phyloP scores from a whole-genome alignment of 2,113 vertebrate genomes.

The Phycodurus eques region DNA sequence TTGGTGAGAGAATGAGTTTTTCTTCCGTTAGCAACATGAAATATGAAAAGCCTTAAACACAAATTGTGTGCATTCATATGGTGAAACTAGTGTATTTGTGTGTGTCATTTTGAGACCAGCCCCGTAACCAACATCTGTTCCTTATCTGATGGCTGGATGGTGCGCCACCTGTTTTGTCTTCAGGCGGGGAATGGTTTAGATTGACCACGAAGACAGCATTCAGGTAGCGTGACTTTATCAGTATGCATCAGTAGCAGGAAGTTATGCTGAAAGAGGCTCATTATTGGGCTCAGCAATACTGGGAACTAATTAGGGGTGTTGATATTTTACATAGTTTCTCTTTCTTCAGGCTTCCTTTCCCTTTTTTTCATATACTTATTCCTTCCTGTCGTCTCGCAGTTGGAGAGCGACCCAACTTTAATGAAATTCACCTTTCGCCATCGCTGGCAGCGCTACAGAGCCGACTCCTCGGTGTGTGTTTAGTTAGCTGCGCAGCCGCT shows the following conservation, averaged over 20 bases:
- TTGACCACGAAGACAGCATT: constrained; percentile 63
- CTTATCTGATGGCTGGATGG: constrained; percentile 58
- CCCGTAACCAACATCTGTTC: constrained; percentile 52
- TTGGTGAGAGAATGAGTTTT: neutral
- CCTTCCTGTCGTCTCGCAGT: constrained; percentile 7
- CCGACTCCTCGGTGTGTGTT: constrained; percentile 38
- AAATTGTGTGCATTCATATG: neutral
- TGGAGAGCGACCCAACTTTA: constrained; percentile 38
- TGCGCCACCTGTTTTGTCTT: constrained; percentile 67
- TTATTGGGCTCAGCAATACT: constrained; percentile 34
- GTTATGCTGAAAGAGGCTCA: constrained; percentile 58
- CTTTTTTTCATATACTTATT: constrained; percentile 12
- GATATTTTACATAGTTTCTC: constrained; percentile 45
- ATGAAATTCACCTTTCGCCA: constrained; percentile 48
- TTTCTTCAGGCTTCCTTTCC: constrained; percentile 4
- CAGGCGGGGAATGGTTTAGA: constrained; percentile 56
- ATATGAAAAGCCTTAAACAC: constrained; percentile 24
- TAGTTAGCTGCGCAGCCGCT: constrained; percentile 49
- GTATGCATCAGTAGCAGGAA: constrained; percentile 55
- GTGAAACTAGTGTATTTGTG: constrained; percentile 16
- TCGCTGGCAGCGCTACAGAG: constrained; percentile 32
- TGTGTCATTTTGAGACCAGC: constrained; percentile 35
- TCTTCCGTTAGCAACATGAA: constrained; percentile 11
- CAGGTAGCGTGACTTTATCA: constrained; percentile 57
- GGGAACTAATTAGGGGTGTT: constrained; percentile 47